Base-by-base conservation (phyloP, 2,797 vertebrate genomes). In the Micrastur ruficollis region DNA sequence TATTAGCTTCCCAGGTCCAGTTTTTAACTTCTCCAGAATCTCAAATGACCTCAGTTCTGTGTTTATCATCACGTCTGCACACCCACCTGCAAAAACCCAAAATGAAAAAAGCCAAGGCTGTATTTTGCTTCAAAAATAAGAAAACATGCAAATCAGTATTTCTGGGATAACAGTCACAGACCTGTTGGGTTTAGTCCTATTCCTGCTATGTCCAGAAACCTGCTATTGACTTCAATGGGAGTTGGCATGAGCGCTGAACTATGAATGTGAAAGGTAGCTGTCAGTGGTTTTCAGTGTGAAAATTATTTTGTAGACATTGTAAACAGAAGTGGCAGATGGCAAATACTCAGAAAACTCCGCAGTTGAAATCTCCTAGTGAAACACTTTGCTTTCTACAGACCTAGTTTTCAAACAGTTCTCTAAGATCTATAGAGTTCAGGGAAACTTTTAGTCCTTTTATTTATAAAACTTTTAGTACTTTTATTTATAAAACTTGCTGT, bases 261-360 rank as follows among this genome's bases (percentile, higher is more conserved):
- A 31, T 65, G 76, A 95, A 78, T 95, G 74, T 70, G 82, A 93
- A 88, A 86, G 66, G 88, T 70, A 84, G 47, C 49, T 95, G 65
- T 86, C 80, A 86, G 85, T 75, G 66, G 73, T 76, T 93, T 95
- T 75, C 76, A 59, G 46, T 18, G 34, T 36, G 59, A 84, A 95
- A 94, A 88, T 86, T 2, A 38, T 86, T 81, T 72, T 67, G n/a
- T 27, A 86, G 81, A 59, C n/a, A 31, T 59, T 90, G 44, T 80
- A 89, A 86, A 79, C 58, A 84, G 70, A 93, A 95, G 47, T 88
- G 82, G 78, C 62, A 91, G 62, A 80, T 95, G 82, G 70, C 80
- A 95, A 79, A 94, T 65, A 81, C 4, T 78, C 67, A 87, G 46
- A 93, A 88, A 89, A 70, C 40, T 70, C 59, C 53, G 36, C 55